Conservation (phyloP, 2,797 vertebrate species). For the Phalloptychus januarius region DNA sequence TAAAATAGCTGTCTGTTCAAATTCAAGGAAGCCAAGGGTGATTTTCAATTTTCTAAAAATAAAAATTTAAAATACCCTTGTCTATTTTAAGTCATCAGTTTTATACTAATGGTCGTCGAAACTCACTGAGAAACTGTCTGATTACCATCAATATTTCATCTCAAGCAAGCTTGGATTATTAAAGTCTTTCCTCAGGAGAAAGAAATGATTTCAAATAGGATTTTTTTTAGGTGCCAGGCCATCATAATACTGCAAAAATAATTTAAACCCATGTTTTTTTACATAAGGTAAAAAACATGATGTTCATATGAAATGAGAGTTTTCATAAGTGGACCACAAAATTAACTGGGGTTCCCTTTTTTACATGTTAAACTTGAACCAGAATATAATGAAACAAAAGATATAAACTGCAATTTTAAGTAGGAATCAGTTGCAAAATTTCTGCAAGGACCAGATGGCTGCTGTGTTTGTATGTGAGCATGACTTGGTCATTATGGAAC, state of each 20-base stretch:
- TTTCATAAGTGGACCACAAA: background rate
- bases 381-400: background rate
- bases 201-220: background rate
- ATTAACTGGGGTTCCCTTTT: background rate
- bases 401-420: background rate
- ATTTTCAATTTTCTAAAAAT: background rate
- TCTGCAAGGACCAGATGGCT: background rate
- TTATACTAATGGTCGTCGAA: background rate
- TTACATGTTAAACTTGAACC: background rate
- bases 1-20: background rate
- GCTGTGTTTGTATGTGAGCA: background rate
- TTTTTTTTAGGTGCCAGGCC: too few relatives aligned
- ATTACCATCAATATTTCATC: background rate
- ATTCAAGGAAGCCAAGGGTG: background rate
- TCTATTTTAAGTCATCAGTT: background rate
- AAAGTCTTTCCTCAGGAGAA: background rate
- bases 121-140: background rate
- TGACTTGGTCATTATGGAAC: background rate
- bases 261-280: background rate
- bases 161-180: background rate
- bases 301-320: background rate
- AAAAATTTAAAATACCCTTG: background rate
- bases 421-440: background rate
- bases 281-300: background rate
- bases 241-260: too few relatives aligned